Evolutionary conservation across 1,140 invertebrate genomes (phyloP).

Genomic region (Chelonus insularis): DNA sequence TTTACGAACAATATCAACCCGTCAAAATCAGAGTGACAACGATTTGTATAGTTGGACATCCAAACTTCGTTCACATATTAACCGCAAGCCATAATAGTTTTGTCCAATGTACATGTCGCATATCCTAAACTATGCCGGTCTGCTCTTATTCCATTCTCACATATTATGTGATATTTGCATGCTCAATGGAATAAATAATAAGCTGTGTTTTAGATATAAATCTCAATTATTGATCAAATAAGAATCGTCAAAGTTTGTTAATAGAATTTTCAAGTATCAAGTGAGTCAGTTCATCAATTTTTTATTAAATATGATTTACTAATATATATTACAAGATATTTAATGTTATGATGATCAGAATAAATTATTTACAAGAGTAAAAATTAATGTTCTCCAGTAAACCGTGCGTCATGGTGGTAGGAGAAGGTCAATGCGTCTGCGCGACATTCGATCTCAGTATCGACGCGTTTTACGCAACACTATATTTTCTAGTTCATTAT

Average conservation of each 20-base stretch:
- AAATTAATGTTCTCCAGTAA: constrained; percentile 2
- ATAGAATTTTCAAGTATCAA: no score
- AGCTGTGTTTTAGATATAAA: no score
- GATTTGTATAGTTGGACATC: constrained; percentile 20
- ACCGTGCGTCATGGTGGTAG: not conserved
- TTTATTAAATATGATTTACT: no score
- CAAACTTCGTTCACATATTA: constrained; percentile 2
- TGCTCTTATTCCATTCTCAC: no score
- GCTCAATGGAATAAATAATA: no score
- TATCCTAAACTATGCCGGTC: no score
- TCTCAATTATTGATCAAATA: no score
- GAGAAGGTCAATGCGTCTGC: not conserved
- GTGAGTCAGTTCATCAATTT: no score
- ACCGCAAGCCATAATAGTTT: constrained; percentile 8
- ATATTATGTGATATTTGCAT: no score
- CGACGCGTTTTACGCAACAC: not conserved
- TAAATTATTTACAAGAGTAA: not conserved
- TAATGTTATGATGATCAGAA: not conserved
- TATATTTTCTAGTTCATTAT: no score
- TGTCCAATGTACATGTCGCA: not conserved
- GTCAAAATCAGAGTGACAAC: constrained; percentile 7
- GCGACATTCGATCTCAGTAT: constrained; percentile 1
- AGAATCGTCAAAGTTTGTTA: no score
- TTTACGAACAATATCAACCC: not conserved
- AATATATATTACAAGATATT: no score